A percentile compares a stretch with the other conserved stretches of the same genome.
phyloP scores from a whole-genome alignment of 2,888 invertebrate genomes.

The Lithosia quadra region DNA sequence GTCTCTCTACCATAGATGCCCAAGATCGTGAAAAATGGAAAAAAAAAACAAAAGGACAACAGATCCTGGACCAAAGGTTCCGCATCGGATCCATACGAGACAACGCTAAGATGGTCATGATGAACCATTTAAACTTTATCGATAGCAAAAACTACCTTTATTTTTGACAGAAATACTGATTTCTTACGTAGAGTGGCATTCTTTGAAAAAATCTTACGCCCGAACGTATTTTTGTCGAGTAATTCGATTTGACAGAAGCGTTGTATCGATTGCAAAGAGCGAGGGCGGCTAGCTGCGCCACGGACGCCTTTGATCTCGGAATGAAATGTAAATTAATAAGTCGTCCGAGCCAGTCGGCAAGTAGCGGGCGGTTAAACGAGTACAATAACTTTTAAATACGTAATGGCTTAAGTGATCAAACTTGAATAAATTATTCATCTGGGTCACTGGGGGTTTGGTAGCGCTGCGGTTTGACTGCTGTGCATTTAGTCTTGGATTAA shows the following conservation, averaged over 20 bases:
- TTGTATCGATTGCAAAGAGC: conserved; percentile 37
- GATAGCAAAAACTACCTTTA: not conserved
- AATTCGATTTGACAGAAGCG: conserved; percentile 48
- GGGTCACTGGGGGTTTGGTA: not conserved
- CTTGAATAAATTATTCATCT: not conserved
- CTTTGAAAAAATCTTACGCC: not conserved
- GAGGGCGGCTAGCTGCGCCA: conserved; percentile 18
- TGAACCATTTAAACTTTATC: no score
- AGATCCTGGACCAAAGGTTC: no score
- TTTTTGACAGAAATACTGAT: no score
- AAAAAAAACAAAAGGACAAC: no score
- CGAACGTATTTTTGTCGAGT: conserved; percentile 17
- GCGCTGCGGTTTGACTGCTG: not conserved
- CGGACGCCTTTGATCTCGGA: conserved; percentile 43
- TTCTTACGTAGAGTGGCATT: not conserved
- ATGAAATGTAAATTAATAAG: conserved; percentile 57
- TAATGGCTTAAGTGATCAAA: conserved; percentile 1
- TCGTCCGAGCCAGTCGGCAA: conserved; percentile 21
- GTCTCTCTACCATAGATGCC: no score
- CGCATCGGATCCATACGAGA: no score
- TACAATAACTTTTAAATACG: not conserved
- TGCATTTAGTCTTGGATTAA: not conserved
- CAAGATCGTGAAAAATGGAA: no score
- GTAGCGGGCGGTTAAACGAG: conserved; percentile 12
- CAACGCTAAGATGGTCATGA: no score